These are phyloP conservation scores for Psilanteris sp. DNA, from an alignment of 1,140 invertebrate genomes.

Conservation along the genomic window DNA sequence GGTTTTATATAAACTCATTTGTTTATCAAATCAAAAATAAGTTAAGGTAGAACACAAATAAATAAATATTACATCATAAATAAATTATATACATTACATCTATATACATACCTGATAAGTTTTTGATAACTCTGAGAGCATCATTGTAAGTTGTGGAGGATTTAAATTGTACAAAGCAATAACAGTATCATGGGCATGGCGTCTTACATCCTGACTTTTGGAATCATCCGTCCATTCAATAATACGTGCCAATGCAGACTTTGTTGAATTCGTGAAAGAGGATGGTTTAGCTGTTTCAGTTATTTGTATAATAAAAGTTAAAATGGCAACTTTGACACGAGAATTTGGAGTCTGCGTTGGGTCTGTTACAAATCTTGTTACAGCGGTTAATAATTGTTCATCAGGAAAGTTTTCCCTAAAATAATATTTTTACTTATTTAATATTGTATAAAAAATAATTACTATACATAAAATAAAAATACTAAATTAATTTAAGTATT, in stretches of 20 bases:
- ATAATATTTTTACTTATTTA: not conserved
- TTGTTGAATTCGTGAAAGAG: constrained; percentile 77
- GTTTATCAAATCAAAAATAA: constrained; percentile 1
- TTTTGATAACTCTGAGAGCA: constrained; percentile 90
- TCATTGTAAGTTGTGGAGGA: constrained; percentile 90
- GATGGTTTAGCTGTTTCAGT: constrained; percentile 81
- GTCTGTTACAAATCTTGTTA: constrained; percentile 90
- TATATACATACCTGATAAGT: constrained; percentile 82
- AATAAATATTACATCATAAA: too few species aligned
- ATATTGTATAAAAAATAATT: not conserved
- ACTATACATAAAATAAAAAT: constrained; percentile 1
- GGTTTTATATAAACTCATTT: too few species aligned
- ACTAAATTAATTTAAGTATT: too few species aligned
- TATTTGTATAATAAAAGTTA: constrained; percentile 87
- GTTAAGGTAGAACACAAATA: too few species aligned
- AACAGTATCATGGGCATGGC: constrained; percentile 88
- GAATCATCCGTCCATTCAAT: constrained; percentile 84
- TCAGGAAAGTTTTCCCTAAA: constrained; percentile 83
- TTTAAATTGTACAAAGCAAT: constrained; percentile 94
- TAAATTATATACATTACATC: too few species aligned
- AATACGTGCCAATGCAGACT: constrained; percentile 85
- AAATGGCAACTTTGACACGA: constrained; percentile 88
- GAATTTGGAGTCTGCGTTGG: constrained; percentile 93
- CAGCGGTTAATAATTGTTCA: constrained; percentile 83
- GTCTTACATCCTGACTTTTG: constrained; percentile 89